Evolutionary conservation across 2,113 vertebrate genomes (phyloP), one percentile per base, ranked within the genome.

Genomic region (Vulpes lagopus): DNA sequence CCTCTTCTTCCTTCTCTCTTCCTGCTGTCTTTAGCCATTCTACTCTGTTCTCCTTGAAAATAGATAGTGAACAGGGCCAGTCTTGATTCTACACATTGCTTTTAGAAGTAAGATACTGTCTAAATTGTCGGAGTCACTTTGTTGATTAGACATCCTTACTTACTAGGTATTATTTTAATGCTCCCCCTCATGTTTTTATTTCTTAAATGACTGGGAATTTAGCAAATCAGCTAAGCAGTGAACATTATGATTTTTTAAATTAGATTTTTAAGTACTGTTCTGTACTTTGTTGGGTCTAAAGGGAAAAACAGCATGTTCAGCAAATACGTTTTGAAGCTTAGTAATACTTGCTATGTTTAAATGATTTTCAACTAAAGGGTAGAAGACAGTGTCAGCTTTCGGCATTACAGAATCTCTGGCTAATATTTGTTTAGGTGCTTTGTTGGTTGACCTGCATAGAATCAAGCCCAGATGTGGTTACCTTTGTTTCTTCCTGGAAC

Each of bases 141-240:
- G 27, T 55, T 35, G 65, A 76, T 67, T 43, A 32, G 65, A 79
- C 5, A 25, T 20, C 67, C 49, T 76, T 49, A 86, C 62, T 88
- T 83, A 79, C 59, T 81, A 25, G 19, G 38, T 53, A 79, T 96
- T 51, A 82, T 82, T 89, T 95, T 95, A 84, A 83, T 91, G 38
- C 4, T 91, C 65, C 19, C 22, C 22, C 30, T 88, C 76, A 88
- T 86, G 64, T 95, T 71, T 96, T 62, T 64, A 30, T 49, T 94
- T 86, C 19, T 76, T 85, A 95, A 92, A 87, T 67, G 35, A 87
- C 83, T 65, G 19, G 20, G 55, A 88, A 89, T 95, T 78, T 90
- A 96, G 49, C 74, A 84, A 96, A 90, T 96, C 73, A 94, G 67
- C 32, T 94, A 95, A 91, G 43, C 2, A 57, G 65, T 88, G 51